phyloP scores from a whole-genome alignment of 2,888 invertebrate species.

The Xylota sylvarum region DNA sequence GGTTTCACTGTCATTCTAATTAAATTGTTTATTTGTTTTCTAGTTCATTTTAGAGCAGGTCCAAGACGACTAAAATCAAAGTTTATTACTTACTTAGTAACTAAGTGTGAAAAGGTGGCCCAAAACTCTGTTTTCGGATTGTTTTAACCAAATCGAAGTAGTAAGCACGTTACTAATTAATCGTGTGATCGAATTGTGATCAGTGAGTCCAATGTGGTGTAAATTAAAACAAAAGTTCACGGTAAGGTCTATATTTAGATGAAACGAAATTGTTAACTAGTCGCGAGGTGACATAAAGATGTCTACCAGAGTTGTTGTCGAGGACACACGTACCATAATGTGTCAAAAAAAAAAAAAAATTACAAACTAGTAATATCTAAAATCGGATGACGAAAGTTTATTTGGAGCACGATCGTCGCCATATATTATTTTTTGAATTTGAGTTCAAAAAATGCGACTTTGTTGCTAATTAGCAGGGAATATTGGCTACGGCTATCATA shows the following conservation, averaged over 20 bases:
- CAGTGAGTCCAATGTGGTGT: constrained; percentile 24
- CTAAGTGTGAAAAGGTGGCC: constrained; percentile 55
- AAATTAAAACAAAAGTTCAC: constrained; percentile 24
- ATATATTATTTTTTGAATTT: constrained; percentile 10
- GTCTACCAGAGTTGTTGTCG: background rate
- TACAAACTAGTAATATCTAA: constrained; percentile 27
- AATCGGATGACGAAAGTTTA: constrained; percentile 48
- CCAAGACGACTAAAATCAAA: constrained; percentile 6
- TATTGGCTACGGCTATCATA: constrained; percentile 12
- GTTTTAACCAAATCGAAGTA: constrained; percentile 54
- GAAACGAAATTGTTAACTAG: constrained; percentile 16
- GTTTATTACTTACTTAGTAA: constrained; percentile 60
- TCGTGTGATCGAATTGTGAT: constrained; percentile 72
- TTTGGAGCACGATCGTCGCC: constrained; percentile 17
- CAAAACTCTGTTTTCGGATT: constrained; percentile 42
- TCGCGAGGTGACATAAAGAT: constrained; percentile 13
- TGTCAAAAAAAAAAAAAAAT: background rate
- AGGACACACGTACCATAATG: constrained; percentile 3
- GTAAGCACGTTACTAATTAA: constrained; percentile 65
- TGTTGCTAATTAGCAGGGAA: constrained; percentile 39
- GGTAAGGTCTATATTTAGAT: constrained; percentile 23
- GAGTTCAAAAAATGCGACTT: constrained; percentile 1
- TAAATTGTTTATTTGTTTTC: constrained; percentile 58
- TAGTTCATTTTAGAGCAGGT: constrained; percentile 53
- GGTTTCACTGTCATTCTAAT: constrained; percentile 65